Percentiles rank a stretch among this genome's conserved stretches.
Evolutionary conservation across 2,888 invertebrate species (phyloP).

Genomic region (Oligia latruncula): DNA sequence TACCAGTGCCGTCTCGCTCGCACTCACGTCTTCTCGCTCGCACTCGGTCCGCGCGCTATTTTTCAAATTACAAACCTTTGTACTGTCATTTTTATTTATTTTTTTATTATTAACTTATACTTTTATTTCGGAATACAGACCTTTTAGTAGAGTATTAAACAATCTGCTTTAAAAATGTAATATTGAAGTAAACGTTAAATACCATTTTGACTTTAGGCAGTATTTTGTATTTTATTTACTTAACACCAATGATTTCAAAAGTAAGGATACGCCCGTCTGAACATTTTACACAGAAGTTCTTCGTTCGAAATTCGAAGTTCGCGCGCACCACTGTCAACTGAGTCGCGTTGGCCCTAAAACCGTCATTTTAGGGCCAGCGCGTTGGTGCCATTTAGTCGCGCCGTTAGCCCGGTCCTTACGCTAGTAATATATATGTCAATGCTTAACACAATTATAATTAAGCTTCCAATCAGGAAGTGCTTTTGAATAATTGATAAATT

Average conservation of each 20-base stretch:
- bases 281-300: no score
- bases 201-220: not conserved
- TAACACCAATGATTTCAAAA: no score
- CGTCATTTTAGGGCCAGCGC: no score
- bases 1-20: constrained; percentile 44
- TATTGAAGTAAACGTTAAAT: not conserved
- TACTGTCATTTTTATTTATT: not conserved
- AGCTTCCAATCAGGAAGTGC: not conserved
- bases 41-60: constrained; percentile 54
- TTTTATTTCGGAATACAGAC: not conserved
- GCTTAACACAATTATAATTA: not conserved
- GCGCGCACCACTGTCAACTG: no score
- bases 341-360: no score
- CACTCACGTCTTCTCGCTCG: constrained; percentile 58
- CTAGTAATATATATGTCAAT: no score
- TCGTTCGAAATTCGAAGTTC: no score
- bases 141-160: not conserved
- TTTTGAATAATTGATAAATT: not conserved
- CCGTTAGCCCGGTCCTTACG: no score
- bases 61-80: constrained; percentile 36
- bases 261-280: no score
- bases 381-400: no score
- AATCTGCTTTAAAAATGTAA: not conserved
- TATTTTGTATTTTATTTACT: no score
- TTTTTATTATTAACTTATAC: not conserved